Evolutionary conservation across 2,888 invertebrate genomes (phyloP), one percentile per base, ranked within the genome.

Genomic region (Ennomos erosarius): DNA sequence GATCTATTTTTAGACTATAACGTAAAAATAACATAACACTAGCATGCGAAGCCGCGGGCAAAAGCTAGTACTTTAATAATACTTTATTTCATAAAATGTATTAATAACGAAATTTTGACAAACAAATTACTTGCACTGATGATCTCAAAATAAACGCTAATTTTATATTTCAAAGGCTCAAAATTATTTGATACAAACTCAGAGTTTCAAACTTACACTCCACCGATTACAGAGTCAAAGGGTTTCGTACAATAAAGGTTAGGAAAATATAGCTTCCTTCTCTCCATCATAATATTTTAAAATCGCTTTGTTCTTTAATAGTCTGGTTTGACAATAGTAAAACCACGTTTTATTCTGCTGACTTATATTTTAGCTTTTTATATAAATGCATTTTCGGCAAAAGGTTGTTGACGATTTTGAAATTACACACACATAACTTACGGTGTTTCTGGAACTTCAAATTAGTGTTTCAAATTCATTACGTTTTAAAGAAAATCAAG

Each of bases 141-240:
- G 36, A 58, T 44, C 57, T 53, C 49, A 42, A 61, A 60, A 57
- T 64, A 58, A 57, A 58, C 36, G 33, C 49, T 46, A 59, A 62
- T 54, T 59, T 58, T 33, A 11, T 36, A 26, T 52, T 55, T 53
- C 49, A 56, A 50, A 46, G 53, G 38, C 50, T 34, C 35, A 51
- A 56, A 55, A 48, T 26, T 38, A 57, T 62, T 64, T 55, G 59
- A 8, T 45, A 16, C 49, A 50, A 50, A 55, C 51, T 55, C 45
- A 39, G 54, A 66, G 64, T 63, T 66, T 55, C 52, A 55, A 65
- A 62, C 64, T 64, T 64, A 63, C 66, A 61, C 66, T 68, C 51
- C 62, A 64, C 42, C 66, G 65, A 59, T 66, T 68, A 66, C 53
- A 53, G 64, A 60, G 52, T 57, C 65, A 64, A 64, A 68, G 63